phyloP scores from a whole-genome alignment of 2,797 vertebrate species.

The Phylloscopus collybita region DNA sequence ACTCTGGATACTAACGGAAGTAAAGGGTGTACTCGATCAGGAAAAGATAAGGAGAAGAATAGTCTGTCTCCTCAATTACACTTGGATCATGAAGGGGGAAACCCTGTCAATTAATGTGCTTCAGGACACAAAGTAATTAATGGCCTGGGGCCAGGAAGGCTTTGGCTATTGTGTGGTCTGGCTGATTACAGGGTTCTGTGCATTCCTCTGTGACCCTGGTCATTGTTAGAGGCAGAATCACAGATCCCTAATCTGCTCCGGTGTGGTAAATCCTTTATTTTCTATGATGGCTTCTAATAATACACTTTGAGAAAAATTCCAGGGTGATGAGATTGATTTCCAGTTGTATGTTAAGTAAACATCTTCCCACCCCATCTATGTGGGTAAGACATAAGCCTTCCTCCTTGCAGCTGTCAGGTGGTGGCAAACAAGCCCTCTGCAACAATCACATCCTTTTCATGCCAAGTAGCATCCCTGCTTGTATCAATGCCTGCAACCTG shows the following conservation, averaged over 20 bases:
- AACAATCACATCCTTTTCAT: not conserved
- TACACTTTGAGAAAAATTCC: constrained; percentile 32
- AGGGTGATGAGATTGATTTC: constrained; percentile 17
- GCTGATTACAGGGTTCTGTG: not conserved
- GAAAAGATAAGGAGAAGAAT: constrained; percentile 6
- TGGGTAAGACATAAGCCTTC: not conserved
- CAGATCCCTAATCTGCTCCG: not conserved
- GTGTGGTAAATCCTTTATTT: constrained; percentile 16
- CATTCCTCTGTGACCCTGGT: not conserved
- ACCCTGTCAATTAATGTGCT: not conserved
- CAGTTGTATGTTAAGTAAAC: not conserved
- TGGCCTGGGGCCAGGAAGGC: not conserved
- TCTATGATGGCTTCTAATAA: not conserved
- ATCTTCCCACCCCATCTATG: not conserved
- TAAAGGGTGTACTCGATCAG: not conserved
- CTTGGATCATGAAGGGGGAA: not conserved
- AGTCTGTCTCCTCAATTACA: not conserved
- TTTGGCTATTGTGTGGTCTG: not conserved
- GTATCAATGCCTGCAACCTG: not conserved
- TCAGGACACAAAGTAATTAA: not conserved
- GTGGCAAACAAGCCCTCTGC: not conserved
- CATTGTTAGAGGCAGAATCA: constrained; percentile 42
- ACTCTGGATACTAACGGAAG: not conserved
- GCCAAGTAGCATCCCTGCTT: not conserved
- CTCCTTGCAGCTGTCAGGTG: not conserved